Evolutionary conservation across 2,888 invertebrate species (phyloP).

Genomic region (Gortyna flavago): DNA sequence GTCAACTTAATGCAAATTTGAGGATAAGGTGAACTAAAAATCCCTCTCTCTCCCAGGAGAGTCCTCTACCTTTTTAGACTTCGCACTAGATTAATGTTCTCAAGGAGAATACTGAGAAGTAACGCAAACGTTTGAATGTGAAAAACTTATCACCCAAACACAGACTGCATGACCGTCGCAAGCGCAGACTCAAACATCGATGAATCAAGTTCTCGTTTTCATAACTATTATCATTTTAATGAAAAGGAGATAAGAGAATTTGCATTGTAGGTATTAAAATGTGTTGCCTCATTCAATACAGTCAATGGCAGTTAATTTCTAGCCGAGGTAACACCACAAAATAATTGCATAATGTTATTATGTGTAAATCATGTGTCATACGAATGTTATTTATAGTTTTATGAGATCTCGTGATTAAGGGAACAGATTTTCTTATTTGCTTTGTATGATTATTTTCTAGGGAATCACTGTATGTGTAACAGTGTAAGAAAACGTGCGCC

Average conservation of each 20-base stretch:
- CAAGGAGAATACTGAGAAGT: neutral
- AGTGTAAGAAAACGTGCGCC: neutral
- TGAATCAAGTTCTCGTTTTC: neutral
- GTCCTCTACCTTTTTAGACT: too few relatives aligned
- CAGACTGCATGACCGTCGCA: neutral
- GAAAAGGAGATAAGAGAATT: constrained; percentile 6
- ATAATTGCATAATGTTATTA: constrained; percentile 47
- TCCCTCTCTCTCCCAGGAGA: neutral
- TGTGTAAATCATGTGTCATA: constrained; percentile 34
- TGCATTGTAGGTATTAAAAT: neutral
- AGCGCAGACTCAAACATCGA: neutral
- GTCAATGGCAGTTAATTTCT: constrained; percentile 16
- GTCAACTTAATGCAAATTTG: neutral
- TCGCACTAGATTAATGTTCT: too few relatives aligned
- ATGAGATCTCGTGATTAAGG: constrained; percentile 2
- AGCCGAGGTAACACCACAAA: neutral
- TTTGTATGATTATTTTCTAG: neutral
- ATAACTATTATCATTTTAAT: constrained; percentile 4
- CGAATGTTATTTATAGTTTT: neutral
- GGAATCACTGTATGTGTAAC: neutral
- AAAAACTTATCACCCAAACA: neutral
- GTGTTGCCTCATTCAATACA: constrained; percentile 9
- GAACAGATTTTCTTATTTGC: neutral
- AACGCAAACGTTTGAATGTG: neutral
- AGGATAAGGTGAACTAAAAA: neutral